Evolutionary conservation across 2,797 vertebrate species (phyloP).

Genomic region (Micromesistius poutassou): DNA sequence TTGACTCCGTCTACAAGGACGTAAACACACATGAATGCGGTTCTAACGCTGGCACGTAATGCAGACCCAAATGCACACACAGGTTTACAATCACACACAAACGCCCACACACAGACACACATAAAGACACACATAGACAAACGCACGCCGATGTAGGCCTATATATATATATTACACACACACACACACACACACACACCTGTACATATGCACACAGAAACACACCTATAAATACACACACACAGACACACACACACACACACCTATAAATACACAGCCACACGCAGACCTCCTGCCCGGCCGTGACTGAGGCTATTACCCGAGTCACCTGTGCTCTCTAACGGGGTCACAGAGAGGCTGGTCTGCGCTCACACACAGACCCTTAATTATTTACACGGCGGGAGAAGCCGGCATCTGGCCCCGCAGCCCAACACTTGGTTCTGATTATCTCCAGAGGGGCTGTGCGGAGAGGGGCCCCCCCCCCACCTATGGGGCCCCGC

Average conservation of each 20-base stretch:
- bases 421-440: constrained; percentile 48
- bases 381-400: constrained; percentile 45
- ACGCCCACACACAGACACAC: background rate
- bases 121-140: background rate
- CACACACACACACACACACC: background rate
- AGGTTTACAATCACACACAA: background rate
- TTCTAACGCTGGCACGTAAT: background rate
- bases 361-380: constrained; percentile 31
- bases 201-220: constrained; percentile 4
- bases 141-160: constrained; percentile 25
- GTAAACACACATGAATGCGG: background rate
- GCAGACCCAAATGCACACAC: background rate
- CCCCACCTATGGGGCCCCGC: background rate
- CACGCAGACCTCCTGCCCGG: constrained; percentile 36
- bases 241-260: constrained; percentile 15
- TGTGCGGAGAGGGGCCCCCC: background rate
- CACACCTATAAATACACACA: constrained; percentile 23
- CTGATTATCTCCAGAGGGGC: constrained; percentile 14
- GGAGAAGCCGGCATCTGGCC: constrained; percentile 36
- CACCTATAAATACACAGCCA: constrained; percentile 13
- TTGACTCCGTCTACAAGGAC: background rate
- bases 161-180: constrained; percentile 3
- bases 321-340: constrained; percentile 60
- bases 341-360: constrained; percentile 54
- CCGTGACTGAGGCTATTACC: constrained; percentile 60